These are phyloP conservation scores for Tribolium freemani DNA, from an alignment of 2,888 invertebrate species.

Conservation along the genomic window DNA sequence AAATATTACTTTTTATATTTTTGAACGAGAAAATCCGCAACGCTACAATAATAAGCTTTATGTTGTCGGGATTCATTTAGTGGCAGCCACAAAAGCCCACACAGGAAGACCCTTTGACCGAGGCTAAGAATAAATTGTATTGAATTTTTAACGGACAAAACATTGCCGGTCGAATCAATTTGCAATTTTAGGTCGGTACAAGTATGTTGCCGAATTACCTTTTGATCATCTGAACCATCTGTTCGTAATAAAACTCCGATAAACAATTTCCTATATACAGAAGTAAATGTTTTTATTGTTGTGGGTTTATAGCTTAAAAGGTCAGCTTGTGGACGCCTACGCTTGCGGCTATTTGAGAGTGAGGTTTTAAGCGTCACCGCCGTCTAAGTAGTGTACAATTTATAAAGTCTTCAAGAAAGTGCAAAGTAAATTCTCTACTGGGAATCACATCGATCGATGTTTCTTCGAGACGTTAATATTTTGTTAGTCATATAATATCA, in stretches of 20 bases:
- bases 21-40: not conserved
- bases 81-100: not conserved
- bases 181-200: not conserved
- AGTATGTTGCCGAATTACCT: not conserved
- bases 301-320: not conserved
- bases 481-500: not conserved
- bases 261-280: slow-evolving; percentile 6
- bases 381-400: not conserved
- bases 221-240: slow-evolving; percentile 8
- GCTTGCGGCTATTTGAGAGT: not conserved
- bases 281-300: slow-evolving; percentile 12
- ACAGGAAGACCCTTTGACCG: not conserved
- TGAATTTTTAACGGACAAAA: too few species aligned
- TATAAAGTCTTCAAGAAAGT: not conserved
- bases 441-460: not conserved
- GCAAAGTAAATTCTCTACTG: not conserved
- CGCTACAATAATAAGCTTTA: not conserved
- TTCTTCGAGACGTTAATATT: not conserved
- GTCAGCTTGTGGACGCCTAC: not conserved
- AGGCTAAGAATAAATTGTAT: not conserved
- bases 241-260: slow-evolving; percentile 4
- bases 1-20: not conserved
- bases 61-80: not conserved
- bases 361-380: not conserved
- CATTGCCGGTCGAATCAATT: too few species aligned